Evolutionary conservation across 2,888 invertebrate genomes (phyloP).

Genomic region (Lasioglossum zephyrum): DNA sequence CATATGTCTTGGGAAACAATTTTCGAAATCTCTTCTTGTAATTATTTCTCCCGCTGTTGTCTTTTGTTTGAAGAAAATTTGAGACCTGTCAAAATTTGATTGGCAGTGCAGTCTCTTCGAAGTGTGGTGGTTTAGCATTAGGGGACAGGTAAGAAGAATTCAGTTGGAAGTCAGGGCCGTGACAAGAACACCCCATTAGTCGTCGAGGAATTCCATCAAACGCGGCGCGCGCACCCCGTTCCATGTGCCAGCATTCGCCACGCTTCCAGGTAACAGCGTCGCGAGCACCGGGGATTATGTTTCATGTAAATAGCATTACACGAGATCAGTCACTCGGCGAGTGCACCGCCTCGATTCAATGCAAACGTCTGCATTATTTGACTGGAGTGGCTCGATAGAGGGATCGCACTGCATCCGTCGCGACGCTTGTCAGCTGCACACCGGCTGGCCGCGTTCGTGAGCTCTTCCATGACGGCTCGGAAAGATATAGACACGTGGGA

Average conservation of each 20-base stretch:
- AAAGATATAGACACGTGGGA: constrained; percentile 26
- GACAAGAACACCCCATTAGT: constrained; percentile 37
- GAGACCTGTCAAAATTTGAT: no score
- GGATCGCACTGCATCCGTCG: constrained; percentile 30
- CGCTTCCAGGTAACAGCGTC: constrained; percentile 22
- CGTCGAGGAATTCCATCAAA: constrained; percentile 32
- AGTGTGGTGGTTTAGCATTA: background rate
- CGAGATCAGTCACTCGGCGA: constrained; percentile 60
- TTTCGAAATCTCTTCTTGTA: no score
- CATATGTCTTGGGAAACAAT: no score
- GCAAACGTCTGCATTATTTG: constrained; percentile 66
- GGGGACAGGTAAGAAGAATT: background rate
- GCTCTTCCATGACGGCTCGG: constrained; percentile 14
- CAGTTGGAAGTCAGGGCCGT: background rate
- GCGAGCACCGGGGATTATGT: constrained; percentile 57
- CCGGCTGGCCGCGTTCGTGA: background rate
- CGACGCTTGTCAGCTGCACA: constrained; percentile 29
- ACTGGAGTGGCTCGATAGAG: constrained; percentile 32
- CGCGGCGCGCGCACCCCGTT: background rate
- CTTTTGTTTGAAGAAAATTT: background rate
- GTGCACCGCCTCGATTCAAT: constrained; percentile 55
- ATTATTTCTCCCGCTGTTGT: no score
- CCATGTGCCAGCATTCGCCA: constrained; percentile 14
- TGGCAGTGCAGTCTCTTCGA: no score
- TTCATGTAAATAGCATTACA: constrained; percentile 65